phyloP scores from a whole-genome alignment of 2,113 vertebrate genomes.

The Mustelus asterias region DNA sequence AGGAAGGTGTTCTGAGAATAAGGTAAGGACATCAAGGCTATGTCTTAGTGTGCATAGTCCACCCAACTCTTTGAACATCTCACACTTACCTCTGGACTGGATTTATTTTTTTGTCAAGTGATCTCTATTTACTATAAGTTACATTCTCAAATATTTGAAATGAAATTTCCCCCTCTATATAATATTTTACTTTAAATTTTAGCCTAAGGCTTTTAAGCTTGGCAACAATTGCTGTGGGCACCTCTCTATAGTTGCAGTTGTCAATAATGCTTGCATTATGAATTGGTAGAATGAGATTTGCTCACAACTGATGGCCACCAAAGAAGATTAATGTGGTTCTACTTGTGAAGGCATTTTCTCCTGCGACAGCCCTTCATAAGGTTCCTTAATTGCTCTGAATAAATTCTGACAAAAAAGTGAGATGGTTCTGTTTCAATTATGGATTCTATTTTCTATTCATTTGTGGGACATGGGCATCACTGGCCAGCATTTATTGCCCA shows the following conservation, averaged over 20 bases:
- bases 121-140: conserved; percentile 5
- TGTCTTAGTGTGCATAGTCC: neutral
- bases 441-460: neutral
- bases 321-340: neutral
- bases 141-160: neutral
- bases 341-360: neutral
- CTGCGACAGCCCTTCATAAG: neutral
- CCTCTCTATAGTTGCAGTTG: neutral
- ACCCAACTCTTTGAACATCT: neutral
- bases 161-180: neutral
- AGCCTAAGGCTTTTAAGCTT: neutral
- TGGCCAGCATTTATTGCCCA: no score
- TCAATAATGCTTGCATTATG: neutral
- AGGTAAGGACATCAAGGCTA: neutral
- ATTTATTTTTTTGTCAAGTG: neutral
- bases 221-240: neutral
- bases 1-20: conserved; percentile 1
- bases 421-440: neutral
- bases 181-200: neutral
- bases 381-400: neutral
- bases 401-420: neutral
- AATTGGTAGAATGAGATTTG: neutral
- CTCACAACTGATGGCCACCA: neutral
- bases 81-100: neutral
- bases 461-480: no score